Conservation (phyloP, 2,888 invertebrate genomes). For the Aporophyla lueneburgensis region DNA sequence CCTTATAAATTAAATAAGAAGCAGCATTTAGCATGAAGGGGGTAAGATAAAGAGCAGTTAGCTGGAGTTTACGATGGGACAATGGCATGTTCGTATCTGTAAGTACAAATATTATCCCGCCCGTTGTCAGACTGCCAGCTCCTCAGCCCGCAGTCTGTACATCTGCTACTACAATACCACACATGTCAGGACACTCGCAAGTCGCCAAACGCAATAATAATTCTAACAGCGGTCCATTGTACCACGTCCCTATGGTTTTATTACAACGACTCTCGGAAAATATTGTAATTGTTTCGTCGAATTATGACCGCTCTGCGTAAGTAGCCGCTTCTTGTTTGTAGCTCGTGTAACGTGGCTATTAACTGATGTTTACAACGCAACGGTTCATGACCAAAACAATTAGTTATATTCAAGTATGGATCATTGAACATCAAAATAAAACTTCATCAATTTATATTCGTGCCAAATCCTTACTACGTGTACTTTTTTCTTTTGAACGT, state of each 20-base stretch:
- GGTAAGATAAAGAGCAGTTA: constrained; percentile 34
- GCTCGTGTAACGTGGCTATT: constrained; percentile 49
- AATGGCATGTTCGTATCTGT: constrained; percentile 40
- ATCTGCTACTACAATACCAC: constrained; percentile 54
- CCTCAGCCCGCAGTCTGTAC: constrained; percentile 5
- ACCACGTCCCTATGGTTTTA: constrained; percentile 46
- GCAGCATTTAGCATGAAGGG: constrained; percentile 20
- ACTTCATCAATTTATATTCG: background rate
- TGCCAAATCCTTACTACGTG: constrained; percentile 2
- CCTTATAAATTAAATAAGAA: constrained; percentile 23
- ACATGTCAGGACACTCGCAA: constrained; percentile 37
- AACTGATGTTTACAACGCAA: constrained; percentile 46
- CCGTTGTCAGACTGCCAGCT: constrained; percentile 54
- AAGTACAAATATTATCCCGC: constrained; percentile 48
- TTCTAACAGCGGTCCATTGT: constrained; percentile 43
- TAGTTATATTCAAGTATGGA: constrained; percentile 22
- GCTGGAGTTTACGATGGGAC: constrained; percentile 41
- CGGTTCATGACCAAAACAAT: constrained; percentile 30
- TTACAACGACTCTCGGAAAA: constrained; percentile 45
- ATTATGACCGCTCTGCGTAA: constrained; percentile 29
- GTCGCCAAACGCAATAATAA: constrained; percentile 37
- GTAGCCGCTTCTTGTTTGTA: constrained; percentile 31
- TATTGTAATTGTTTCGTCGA: constrained; percentile 51
- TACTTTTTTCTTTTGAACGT: no score
- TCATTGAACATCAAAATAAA: constrained; percentile 18